Conservation (phyloP, 2,888 invertebrate species). For the Platypus cylindrus region DNA sequence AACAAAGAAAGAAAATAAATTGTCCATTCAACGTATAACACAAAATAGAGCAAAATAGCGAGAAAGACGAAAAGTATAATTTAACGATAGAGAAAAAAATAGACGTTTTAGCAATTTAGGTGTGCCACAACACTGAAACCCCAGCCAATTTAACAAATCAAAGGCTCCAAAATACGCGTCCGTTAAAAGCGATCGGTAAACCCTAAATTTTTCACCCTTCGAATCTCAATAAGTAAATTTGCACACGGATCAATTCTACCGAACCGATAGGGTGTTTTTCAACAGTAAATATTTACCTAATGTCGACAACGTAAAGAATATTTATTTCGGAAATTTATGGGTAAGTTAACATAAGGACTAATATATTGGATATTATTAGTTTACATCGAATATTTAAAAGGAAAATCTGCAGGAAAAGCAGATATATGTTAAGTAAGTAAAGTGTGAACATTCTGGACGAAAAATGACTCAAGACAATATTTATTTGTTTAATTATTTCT, state of each 20-base stretch:
- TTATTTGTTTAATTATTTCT: not conserved
- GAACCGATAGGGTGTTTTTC: conserved; percentile 9
- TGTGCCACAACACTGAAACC: not conserved
- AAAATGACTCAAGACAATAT: not conserved
- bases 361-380: too few relatives aligned
- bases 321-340: not conserved
- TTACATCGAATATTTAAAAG: too few relatives aligned
- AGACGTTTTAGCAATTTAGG: too few relatives aligned
- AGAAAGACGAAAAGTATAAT: too few relatives aligned
- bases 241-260: conserved; percentile 10
- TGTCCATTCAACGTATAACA: too few relatives aligned
- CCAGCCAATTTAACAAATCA: conserved; percentile 15
- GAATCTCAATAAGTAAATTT: conserved; percentile 12
- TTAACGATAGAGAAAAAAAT: too few relatives aligned
- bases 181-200: conserved; percentile 12
- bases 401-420: too few relatives aligned
- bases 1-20: too few relatives aligned
- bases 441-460: not conserved
- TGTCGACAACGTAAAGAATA: not conserved
- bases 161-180: conserved; percentile 10
- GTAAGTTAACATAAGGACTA: too few relatives aligned
- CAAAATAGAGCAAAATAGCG: too few relatives aligned
- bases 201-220: conserved; percentile 11
- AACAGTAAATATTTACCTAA: conserved; percentile 8
- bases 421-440: too few relatives aligned